A percentile compares a stretch with the other conserved stretches of the same genome.
Evolutionary conservation across 92 coral and sea anemone genomes (phyloP).

Genomic region (Pocillopora meandrina): DNA sequence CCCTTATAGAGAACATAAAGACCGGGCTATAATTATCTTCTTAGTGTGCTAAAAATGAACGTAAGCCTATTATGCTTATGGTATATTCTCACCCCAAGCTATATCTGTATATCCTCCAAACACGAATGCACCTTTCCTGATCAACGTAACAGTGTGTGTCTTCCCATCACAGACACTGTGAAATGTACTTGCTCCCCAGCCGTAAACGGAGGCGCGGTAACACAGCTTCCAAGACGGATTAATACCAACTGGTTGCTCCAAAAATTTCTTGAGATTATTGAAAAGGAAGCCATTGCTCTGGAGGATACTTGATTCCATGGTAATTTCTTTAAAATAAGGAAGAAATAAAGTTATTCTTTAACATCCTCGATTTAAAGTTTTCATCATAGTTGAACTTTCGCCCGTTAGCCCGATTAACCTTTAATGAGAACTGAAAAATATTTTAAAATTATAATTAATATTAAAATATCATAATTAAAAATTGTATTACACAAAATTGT

Average conservation of each 20-base stretch:
- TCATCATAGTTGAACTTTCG: neutral
- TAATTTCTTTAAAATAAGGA: neutral
- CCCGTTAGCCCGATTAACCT: neutral
- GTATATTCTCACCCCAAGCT: too few relatives aligned
- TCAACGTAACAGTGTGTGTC: neutral
- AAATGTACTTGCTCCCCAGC: neutral
- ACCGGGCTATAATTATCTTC: too few relatives aligned
- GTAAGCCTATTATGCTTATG: too few relatives aligned
- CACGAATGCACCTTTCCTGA: neutral
- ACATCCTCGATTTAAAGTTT: neutral
- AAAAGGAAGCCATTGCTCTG: neutral
- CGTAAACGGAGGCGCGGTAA: neutral
- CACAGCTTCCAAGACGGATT: neutral
- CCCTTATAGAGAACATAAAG: too few relatives aligned
- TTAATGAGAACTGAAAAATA: neutral
- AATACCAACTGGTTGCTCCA: neutral
- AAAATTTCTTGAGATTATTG: neutral
- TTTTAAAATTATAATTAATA: too few relatives aligned
- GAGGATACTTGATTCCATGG: neutral
- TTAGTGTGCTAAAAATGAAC: too few relatives aligned
- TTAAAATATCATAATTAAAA: too few relatives aligned
- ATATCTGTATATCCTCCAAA: neutral
- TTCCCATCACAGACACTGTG: too few relatives aligned
- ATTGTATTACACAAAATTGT: too few relatives aligned
- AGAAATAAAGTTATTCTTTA: neutral